Evolutionary conservation across 2,888 invertebrate genomes (phyloP), one percentile per base, ranked within the genome.

Genomic region (Cryptocheilus praepositus): DNA sequence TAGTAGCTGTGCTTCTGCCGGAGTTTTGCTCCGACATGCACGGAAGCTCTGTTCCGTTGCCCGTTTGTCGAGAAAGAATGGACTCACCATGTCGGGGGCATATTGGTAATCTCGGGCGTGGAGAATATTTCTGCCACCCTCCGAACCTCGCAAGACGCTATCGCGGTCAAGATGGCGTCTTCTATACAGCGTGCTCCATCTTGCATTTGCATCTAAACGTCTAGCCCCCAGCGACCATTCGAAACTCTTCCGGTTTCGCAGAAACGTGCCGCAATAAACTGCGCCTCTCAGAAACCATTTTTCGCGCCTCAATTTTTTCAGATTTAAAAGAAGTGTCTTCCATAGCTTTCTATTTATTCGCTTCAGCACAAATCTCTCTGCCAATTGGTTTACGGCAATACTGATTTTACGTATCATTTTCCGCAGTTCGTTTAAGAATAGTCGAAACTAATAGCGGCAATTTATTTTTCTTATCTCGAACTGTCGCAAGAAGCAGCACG

Each of bases 131-230:
- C 74, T 77, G 71, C 77, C 67, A 76, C 58, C 71, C 60, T 56
- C 18, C 52, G 49, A 49, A 22, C 11, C 67, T 58, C 54, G 60
- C 71, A 67, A 73, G 73, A 70, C 81, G 80, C 79, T 83, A 85
- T 85, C 83, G 74, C 79, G 82, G 85, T 83, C 81, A 84, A 85
- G 81, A 84, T 82, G 83, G 83, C 80, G 77, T 73, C 68, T 60
- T 66, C 67, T 68, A 55, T 70, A 69, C 61, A 63, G 56, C 61
- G 60, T 60, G 52, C 64, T 71, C 59, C 45, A 66, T 61, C 68
- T 60, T 65, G 64, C 51, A 79, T 77, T 86, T 85, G 83, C 85
- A 86, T 86, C 83, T 79, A 85, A 83, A 86, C 78, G 19, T 46
- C 36, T 44, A 58, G 19, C 58, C 11, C 28, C n/a, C 21, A 36